Evolutionary conservation across 2,888 invertebrate species (phyloP).

Genomic region (Unio delphinus): DNA sequence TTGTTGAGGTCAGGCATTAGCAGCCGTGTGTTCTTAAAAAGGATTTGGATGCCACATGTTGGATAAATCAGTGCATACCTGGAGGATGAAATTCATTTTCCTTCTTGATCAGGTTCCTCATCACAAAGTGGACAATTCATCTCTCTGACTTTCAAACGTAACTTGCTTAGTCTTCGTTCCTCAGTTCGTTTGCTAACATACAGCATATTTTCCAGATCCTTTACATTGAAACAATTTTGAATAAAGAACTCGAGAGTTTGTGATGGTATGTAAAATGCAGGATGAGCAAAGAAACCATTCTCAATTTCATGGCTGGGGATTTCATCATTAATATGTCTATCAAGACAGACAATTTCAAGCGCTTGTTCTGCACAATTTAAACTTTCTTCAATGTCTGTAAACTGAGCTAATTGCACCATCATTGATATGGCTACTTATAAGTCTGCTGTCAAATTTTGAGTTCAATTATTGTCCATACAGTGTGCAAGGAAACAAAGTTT

Average conservation of each 20-base stretch:
- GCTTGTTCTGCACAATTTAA: slow-evolving; percentile 7
- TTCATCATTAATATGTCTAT: background rate
- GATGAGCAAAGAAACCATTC: background rate
- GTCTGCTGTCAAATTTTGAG: slow-evolving; percentile 3
- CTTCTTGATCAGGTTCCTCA: no score
- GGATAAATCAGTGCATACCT: slow-evolving; percentile 5
- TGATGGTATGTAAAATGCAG: slow-evolving; percentile 4
- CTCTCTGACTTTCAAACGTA: no score
- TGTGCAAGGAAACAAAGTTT: background rate
- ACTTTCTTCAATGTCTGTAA: slow-evolving; percentile 5
- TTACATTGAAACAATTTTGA: slow-evolving; percentile 5
- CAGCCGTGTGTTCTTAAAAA: background rate
- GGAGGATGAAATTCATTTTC: background rate
- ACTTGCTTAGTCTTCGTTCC: no score
- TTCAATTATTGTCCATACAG: slow-evolving; percentile 11
- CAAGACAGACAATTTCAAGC: slow-evolving; percentile 1
- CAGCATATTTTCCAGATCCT: slow-evolving; percentile 9
- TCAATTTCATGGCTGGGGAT: no score
- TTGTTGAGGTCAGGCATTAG: slow-evolving; percentile 5
- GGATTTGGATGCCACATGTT: slow-evolving; percentile 1
- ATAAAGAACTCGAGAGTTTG: slow-evolving; percentile 9
- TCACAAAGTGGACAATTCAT: no score
- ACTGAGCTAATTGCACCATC: background rate
- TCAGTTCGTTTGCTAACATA: background rate
- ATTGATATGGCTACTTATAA: slow-evolving; percentile 6